phyloP scores from a whole-genome alignment of 2,888 invertebrate species.

The Caradrina clavipalpis region DNA sequence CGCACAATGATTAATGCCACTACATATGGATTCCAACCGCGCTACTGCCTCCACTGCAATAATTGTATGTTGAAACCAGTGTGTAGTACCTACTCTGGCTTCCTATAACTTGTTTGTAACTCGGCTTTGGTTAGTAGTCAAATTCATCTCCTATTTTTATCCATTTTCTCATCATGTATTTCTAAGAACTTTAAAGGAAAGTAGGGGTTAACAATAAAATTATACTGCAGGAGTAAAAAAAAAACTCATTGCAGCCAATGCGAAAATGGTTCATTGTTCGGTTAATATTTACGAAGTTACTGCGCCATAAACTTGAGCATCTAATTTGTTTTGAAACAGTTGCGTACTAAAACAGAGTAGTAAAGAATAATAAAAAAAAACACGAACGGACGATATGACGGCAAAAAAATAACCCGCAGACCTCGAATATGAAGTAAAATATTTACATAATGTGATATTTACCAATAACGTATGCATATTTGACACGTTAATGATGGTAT shows the following conservation, averaged over 20 bases:
- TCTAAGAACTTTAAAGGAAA: not conserved
- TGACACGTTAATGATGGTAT: slow-evolving; percentile 42
- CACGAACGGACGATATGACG: slow-evolving; percentile 1
- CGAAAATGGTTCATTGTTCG: slow-evolving; percentile 14
- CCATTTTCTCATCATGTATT: not conserved
- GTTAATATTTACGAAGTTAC: slow-evolving; percentile 19
- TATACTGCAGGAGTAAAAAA: slow-evolving; percentile 7
- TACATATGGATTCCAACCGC: slow-evolving; percentile 26
- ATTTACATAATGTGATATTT: slow-evolving; percentile 42
- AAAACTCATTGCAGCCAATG: slow-evolving; percentile 13
- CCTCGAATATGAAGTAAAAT: slow-evolving; percentile 34
- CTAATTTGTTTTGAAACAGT: slow-evolving; percentile 16
- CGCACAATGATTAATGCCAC: slow-evolving; percentile 46
- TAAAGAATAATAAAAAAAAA: not conserved
- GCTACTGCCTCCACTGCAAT: slow-evolving; percentile 28
- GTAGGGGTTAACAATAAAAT: not conserved
- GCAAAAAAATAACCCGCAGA: slow-evolving; percentile 8
- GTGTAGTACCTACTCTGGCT: slow-evolving; percentile 11
- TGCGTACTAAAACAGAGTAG: slow-evolving; percentile 11
- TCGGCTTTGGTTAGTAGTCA: not conserved
- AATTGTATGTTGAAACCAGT: slow-evolving; percentile 42
- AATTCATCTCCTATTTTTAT: not conserved
- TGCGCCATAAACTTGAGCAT: slow-evolving; percentile 31
- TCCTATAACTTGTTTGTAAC: slow-evolving; percentile 4
- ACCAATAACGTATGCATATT: slow-evolving; percentile 49